Base-by-base conservation (phyloP, 1,140 invertebrate species). In the Drosophila funebris region DNA sequence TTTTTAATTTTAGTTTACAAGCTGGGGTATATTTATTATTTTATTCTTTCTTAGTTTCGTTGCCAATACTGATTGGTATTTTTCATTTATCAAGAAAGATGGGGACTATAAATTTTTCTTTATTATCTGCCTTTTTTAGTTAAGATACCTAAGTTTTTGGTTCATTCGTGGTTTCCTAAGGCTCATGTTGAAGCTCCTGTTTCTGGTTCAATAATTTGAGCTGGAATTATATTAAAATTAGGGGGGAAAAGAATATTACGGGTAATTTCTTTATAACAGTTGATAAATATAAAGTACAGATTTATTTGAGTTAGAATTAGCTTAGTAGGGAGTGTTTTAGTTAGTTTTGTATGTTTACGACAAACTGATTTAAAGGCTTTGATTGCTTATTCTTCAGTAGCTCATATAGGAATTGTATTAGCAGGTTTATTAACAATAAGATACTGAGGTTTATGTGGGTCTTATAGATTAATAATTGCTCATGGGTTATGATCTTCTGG, bases 111-210 rank as follows among this genome's bases (percentile, higher is more conserved):
- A 90, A 91, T 88, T 92, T 93, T 92, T 93, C 91, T 92, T 91
- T 91, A 83, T 78, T 92, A 76, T 91, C 90, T 85, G 91, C 92
- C 92, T 87, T 75, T 79, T 82, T 92, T 95, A 92, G 93, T 95
- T 53, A 95, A 95, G 93, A 93, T 95, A 79, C 95, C 95, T 16
- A 93, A 95, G 91, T 95, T 93, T 94, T 92, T 94, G 83, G 71
- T 94, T 92, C 95, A 95, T 94, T 92, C 95, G 81, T 95, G 95
- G 91, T 91, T 96, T 53, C 95, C 95, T 52, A 95, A 95, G 60
- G 95, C 94, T 92, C 95, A 95, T 94, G 94, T 96, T 16, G 94
- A 96, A 85, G 94, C 94, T 76, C 94, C 95, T n/a, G 85, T 95
- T 90, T 93, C 93, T 48, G 94, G 94, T 4, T 95, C 95, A 33